Evolutionary conservation across 2,113 vertebrate species (phyloP).

Genomic region (Marmota monax): DNA sequence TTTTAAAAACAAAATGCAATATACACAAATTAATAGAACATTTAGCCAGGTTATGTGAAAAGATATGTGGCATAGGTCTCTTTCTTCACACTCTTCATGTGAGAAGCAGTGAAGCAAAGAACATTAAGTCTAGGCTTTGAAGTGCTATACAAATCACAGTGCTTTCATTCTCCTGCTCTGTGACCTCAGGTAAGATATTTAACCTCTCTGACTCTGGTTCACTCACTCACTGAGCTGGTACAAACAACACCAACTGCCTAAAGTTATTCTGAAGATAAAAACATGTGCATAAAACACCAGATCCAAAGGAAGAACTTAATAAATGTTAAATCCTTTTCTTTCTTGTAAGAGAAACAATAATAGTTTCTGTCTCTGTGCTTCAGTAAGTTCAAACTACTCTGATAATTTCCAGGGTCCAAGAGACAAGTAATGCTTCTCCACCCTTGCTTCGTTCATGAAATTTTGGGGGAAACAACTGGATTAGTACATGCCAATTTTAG

Average conservation of each 20-base stretch:
- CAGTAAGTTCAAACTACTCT: not conserved
- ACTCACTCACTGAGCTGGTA: not conserved
- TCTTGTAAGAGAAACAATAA: not conserved
- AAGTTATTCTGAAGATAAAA: constrained; percentile 8
- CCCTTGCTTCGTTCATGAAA: not conserved
- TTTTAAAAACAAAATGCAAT: constrained; percentile 25
- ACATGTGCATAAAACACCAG: not conserved
- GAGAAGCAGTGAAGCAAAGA: not conserved
- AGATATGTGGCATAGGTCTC: not conserved
- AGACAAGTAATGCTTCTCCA: not conserved
- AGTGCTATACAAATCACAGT: no score
- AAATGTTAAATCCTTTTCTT: not conserved
- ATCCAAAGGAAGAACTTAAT: constrained; percentile 2
- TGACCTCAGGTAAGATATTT: not conserved
- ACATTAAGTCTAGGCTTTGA: not conserved
- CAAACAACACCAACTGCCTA: not conserved
- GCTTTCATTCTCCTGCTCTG: not conserved
- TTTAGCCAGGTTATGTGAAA: not conserved
- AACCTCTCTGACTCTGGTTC: not conserved
- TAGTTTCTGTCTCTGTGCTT: not conserved
- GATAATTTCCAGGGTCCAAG: not conserved
- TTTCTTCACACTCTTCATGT: not conserved
- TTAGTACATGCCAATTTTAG: not conserved
- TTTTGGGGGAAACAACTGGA: not conserved
- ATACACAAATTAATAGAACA: constrained; percentile 23